These are phyloP conservation scores for Pitangus sulphuratus DNA, from an alignment of 2,797 vertebrate species.

Conservation along the genomic window DNA sequence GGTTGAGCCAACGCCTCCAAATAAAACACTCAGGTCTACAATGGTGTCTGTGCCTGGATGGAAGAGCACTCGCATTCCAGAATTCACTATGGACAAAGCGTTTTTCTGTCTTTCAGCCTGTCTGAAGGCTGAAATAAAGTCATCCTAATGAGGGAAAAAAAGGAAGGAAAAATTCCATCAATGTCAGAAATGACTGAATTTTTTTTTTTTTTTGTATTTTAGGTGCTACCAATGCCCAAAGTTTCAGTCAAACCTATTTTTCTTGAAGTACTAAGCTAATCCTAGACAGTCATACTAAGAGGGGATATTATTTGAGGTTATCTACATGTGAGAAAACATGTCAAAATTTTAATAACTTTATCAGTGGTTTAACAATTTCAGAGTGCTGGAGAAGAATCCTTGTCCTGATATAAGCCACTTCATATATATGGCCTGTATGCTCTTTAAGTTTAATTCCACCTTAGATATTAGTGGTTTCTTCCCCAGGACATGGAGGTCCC, in stretches of 20 bases:
- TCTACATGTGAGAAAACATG: neutral
- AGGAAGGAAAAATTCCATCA: neutral
- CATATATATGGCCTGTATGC: neutral
- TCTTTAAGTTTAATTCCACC: neutral
- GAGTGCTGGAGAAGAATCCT: neutral
- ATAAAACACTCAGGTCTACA: constrained; percentile 80
- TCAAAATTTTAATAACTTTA: neutral
- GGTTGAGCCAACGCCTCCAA: constrained; percentile 82
- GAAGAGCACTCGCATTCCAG: constrained; percentile 84
- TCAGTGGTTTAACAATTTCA: neutral
- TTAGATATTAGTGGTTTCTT: neutral
- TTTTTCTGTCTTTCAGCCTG: constrained; percentile 84
- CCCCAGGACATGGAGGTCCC: neutral
- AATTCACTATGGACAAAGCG: constrained; percentile 81
- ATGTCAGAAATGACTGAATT: neutral
- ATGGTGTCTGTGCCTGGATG: constrained; percentile 71
- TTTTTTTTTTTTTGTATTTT: neutral
- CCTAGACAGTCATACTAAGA: neutral
- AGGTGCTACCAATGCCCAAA: neutral
- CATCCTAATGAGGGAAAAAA: constrained; percentile 77
- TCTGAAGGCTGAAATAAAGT: constrained; percentile 84
- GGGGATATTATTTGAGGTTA: neutral
- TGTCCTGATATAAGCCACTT: neutral
- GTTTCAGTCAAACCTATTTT: neutral
- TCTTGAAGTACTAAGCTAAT: neutral